Base-by-base conservation (phyloP, 30 jellyfish, hydroid and myxozoan species). In the Clytia hemisphaerica region DNA sequence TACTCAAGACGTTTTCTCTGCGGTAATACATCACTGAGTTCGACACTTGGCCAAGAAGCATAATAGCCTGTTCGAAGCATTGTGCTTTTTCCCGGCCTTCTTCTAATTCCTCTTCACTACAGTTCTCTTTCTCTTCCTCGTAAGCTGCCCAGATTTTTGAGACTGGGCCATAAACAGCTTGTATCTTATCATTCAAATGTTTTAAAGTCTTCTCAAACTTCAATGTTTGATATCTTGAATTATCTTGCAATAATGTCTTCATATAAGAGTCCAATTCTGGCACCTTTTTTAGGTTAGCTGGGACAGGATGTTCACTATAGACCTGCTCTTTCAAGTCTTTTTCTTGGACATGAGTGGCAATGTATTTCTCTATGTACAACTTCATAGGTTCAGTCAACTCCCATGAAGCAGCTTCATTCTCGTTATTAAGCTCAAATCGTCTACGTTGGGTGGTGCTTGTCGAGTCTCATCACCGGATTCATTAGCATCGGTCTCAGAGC, bases 221-320 rank as follows among this genome's bases (percentile, higher is more conserved):
- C 7, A 0, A 6, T 4, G 70, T 57, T n/a, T 4, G 7, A 31
- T 57, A 22, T 57, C 30, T 57, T 0, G 55, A 7, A 57, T 57
- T 57, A 10, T 57, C 0, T 22, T 57, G 70, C 54, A 57, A 22
- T 16, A 1, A 33, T 9, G 4, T 57, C n/a, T 55, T 57, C 6
- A 57, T 57, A n/a, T 57, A 57, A 25, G 0, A 12, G 35, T 57
- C 70, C 50, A 57, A 2, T 22, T 57, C 70, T 7, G 70, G 70
- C 25, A 2, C 70, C 53, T 7, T 57, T 31, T 57, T 57, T n/a
- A 1, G 4, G 16, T 57, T 57, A 0, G 70, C 25, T 3, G 70
- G 70, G 19, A 57, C 50, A 4, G 70, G 70, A 22, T 57, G 5
- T 0, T 0, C 50, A 5, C 19, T 21, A 38, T 6, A 7, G 19